phyloP scores from a whole-genome alignment of 2,113 vertebrate genomes.

The Cyanoramphus novaezelandiae region DNA sequence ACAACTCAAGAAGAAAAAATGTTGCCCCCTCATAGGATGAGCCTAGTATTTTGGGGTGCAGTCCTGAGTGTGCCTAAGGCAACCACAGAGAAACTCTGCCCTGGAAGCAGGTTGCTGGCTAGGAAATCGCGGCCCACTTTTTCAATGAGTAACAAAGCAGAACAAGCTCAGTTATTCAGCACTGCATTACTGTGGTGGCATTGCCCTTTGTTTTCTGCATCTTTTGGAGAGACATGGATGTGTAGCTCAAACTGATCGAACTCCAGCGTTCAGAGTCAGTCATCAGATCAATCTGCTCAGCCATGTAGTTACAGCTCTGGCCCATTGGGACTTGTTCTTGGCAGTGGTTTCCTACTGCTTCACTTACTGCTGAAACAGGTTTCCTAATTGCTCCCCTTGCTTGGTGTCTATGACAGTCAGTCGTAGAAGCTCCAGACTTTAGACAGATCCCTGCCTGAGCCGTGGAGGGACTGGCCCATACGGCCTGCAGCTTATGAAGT shows the following conservation, averaged over 20 bases:
- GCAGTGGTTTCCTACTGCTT: neutral
- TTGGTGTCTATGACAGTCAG: neutral
- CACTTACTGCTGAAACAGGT: neutral
- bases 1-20: neutral
- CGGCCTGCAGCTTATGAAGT: neutral
- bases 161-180: neutral
- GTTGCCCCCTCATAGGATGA: neutral
- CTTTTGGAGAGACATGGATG: neutral
- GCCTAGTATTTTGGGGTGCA: neutral
- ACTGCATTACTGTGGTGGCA: neutral
- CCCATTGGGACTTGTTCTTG: neutral
- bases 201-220: neutral
- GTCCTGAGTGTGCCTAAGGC: neutral
- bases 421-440: neutral
- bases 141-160: neutral
- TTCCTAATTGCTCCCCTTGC: neutral
- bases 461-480: neutral
- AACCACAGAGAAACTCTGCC: accelerated
- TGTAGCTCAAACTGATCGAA: neutral
- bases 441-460: neutral
- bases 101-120: neutral
- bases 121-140: neutral
- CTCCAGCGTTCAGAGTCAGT: neutral
- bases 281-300: neutral
- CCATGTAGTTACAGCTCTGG: neutral